phyloP scores from a whole-genome alignment of 2,113 vertebrate genomes.

The Mus pahari region DNA sequence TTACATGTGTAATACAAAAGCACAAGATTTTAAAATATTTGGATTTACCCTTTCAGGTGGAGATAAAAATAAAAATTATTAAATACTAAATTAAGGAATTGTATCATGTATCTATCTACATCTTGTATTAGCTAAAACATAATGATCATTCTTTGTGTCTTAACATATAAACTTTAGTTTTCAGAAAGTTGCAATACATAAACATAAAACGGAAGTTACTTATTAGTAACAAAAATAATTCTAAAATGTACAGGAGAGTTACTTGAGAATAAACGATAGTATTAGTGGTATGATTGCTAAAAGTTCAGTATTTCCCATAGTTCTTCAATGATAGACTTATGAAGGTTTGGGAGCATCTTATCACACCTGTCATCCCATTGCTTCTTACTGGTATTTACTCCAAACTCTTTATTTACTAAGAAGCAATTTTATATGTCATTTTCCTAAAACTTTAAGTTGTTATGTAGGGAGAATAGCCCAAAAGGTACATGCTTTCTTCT shows the following conservation, averaged over 20 bases:
- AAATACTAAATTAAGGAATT: conserved; percentile 12
- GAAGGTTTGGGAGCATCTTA: not conserved
- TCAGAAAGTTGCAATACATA: not conserved
- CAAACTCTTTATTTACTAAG: not conserved
- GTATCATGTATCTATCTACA: not conserved
- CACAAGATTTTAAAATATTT: conserved; percentile 39
- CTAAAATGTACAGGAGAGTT: conserved; percentile 9
- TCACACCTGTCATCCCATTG: not conserved
- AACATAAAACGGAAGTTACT: conserved; percentile 26
- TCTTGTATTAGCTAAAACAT: not conserved
- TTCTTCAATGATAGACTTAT: not conserved
- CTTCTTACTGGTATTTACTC: conserved; percentile 40
- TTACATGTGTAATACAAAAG: not conserved
- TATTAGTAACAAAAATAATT: not conserved
- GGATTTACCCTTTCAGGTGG: not conserved
- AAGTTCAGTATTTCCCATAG: conserved; percentile 7
- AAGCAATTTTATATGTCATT: not conserved
- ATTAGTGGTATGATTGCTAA: not conserved
- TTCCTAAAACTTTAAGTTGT: conserved; percentile 35
- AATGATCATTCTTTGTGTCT: not conserved
- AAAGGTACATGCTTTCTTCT: conserved; percentile 3
- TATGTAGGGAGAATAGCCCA: not conserved
- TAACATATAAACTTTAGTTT: conserved; percentile 13
- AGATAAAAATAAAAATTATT: conserved; percentile 56
- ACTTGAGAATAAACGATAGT: not conserved